A percentile compares a stretch with the other conserved stretches of the same genome.
Conservation (phyloP, 2,113 vertebrate genomes). For the Seriola quinqueradiata region DNA sequence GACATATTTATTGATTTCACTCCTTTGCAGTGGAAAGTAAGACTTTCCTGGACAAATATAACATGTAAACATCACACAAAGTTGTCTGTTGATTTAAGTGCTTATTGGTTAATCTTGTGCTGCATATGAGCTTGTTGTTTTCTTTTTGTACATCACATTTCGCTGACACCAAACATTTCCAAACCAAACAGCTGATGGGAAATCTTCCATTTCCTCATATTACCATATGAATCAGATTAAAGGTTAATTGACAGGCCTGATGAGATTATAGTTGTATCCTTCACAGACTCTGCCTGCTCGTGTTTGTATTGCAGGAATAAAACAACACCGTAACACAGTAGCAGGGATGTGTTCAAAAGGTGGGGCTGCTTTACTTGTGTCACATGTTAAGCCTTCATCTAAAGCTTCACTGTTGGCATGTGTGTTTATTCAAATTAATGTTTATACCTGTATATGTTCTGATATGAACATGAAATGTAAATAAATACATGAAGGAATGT, state of each 20-base stretch:
- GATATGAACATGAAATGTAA: not conserved
- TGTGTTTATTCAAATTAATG: not conserved
- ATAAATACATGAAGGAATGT: not conserved
- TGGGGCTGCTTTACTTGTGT: not conserved
- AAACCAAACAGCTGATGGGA: constrained; percentile 1
- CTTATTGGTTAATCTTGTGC: not conserved
- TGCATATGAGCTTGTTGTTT: not conserved
- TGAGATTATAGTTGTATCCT: not conserved
- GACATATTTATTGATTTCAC: not conserved
- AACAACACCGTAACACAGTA: not conserved
- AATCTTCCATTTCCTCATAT: constrained; percentile 7
- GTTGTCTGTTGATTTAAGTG: not conserved
- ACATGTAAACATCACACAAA: not conserved
- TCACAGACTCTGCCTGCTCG: not conserved
- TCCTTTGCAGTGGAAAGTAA: not conserved
- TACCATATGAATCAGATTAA: not conserved
- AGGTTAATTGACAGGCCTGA: not conserved
- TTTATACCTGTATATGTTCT: constrained; percentile 4
- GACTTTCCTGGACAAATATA: not conserved
- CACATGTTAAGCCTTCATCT: not conserved
- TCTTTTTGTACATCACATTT: not conserved
- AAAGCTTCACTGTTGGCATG: not conserved
- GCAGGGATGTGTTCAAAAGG: not conserved
- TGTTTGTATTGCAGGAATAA: constrained; percentile 4
- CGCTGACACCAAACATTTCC: not conserved